Evolutionary conservation across 2,113 vertebrate species (phyloP), one percentile per base, ranked within the genome.

Genomic region (Notarius lentiginosus): DNA sequence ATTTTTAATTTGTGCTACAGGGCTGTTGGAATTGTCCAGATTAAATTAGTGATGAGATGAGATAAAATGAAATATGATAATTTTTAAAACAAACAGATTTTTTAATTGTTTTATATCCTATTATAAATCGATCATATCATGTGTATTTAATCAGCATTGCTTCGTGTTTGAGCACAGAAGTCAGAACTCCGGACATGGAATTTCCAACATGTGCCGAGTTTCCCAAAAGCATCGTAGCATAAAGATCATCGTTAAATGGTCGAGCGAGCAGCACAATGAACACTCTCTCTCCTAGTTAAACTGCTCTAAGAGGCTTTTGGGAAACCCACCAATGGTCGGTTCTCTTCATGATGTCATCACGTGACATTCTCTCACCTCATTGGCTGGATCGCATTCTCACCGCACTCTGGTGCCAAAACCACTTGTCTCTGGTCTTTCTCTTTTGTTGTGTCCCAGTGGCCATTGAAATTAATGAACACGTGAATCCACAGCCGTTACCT

Each of bases 401-500:
- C 0, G 4, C 41, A 14, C 17, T 79, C 60, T 0, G 49, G 61
- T 79, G 84, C 61, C 75, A 86, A 66, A 61, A 47, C 27, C 8
- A 4, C 47, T 63, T 7, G 60, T 51, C 73, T 41, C 60, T 11
- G 27, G 34, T 76, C 41, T 65, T 79, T 79, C 47, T 65, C 60
- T 27, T 79, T 49, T 47, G 58, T 22, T 65, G 70, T 76, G 56
- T 83, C 41, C 34, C 79, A 75, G 79, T 61, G 49, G 58, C 70
- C 8, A 41, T 5, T 66, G 68, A 77, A 83, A 87, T 83, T 30
- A 75, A 65, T 65, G 68, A 73, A 4, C 34, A 17, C 15, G 80
- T 68, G 75, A 83, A 87, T 75, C 34, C 85, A 75, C 30, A 68
- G 72, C 61, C 61, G 24, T 75, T 82, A 73, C 5, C 15, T 49